Evolutionary conservation across 1,140 invertebrate genomes (phyloP).

Genomic region (Ctenoplectra terminalis): DNA sequence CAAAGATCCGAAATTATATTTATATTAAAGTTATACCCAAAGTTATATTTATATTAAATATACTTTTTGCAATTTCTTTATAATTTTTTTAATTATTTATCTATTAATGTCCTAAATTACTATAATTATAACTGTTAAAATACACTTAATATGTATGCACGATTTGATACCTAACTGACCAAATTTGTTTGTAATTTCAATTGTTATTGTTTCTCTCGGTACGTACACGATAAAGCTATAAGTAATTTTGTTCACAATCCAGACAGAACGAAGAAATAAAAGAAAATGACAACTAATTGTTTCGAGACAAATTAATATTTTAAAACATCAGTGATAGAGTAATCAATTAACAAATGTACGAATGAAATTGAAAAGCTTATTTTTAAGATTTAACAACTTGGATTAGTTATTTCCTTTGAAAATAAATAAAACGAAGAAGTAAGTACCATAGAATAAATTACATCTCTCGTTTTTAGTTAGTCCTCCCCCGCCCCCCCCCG

Average conservation of each 20-base stretch:
- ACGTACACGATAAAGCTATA: not conserved
- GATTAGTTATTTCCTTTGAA: slow-evolving; percentile 4
- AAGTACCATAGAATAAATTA: not conserved
- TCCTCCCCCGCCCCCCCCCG: not conserved
- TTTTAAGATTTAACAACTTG: not conserved
- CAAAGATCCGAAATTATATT: slow-evolving; percentile 7
- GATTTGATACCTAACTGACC: not conserved
- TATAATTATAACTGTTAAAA: slow-evolving; percentile 10
- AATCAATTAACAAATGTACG: slow-evolving; percentile 8
- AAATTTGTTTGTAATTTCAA: slow-evolving; percentile 20
- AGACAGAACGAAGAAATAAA: not conserved
- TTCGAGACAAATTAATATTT: not conserved
- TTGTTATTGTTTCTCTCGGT: not conserved
- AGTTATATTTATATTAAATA: slow-evolving; percentile 26
- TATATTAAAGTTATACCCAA: slow-evolving; percentile 15
- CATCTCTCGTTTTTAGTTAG: not conserved
- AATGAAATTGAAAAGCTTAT: not conserved
- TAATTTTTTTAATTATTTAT: slow-evolving; percentile 2
- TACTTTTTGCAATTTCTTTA: slow-evolving; percentile 10
- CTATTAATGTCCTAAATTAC: not conserved
- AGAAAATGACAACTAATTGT: not conserved
- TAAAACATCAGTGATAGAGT: not conserved
- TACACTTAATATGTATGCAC: not conserved
- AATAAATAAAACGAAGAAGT: slow-evolving; percentile 6
- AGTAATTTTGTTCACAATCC: not conserved